Evolutionary conservation across 2,888 invertebrate species (phyloP).

Genomic region (Troides helena): DNA sequence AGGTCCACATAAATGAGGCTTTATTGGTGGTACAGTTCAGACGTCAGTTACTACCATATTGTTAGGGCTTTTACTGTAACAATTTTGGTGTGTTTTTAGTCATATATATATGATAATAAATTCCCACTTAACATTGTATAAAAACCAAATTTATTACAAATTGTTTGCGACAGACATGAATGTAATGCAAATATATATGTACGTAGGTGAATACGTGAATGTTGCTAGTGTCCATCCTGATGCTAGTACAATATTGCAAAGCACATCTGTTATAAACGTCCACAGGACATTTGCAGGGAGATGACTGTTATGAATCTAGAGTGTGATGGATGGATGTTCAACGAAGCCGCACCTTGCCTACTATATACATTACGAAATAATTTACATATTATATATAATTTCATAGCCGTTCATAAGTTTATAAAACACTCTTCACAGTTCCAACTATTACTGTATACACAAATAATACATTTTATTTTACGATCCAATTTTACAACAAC

Average conservation of each 20-base stretch:
- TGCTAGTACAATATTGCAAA: constrained; percentile 46
- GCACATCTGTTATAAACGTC: constrained; percentile 59
- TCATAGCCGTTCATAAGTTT: not conserved
- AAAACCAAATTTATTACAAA: not conserved
- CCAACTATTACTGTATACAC: not conserved
- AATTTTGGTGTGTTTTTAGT: not conserved
- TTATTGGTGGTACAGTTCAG: too few species aligned
- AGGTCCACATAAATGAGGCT: too few species aligned
- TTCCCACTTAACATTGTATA: not conserved
- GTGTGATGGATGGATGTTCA: constrained; percentile 68
- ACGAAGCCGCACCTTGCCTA: constrained; percentile 39
- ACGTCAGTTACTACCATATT: not conserved
- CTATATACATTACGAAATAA: constrained; percentile 39
- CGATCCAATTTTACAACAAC: not conserved
- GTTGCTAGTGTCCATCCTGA: constrained; percentile 29
- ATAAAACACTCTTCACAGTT: too few species aligned
- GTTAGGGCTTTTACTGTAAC: not conserved
- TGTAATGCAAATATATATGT: not conserved
- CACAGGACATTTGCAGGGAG: constrained; percentile 59
- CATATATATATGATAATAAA: not conserved
- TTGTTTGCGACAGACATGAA: not conserved
- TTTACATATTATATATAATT: constrained; percentile 16
- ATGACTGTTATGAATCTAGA: constrained; percentile 68
- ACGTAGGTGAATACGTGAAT: not conserved
- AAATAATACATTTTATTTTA: not conserved